Conservation (phyloP, 2,888 invertebrate species). For the Pilophorus perplexus region DNA sequence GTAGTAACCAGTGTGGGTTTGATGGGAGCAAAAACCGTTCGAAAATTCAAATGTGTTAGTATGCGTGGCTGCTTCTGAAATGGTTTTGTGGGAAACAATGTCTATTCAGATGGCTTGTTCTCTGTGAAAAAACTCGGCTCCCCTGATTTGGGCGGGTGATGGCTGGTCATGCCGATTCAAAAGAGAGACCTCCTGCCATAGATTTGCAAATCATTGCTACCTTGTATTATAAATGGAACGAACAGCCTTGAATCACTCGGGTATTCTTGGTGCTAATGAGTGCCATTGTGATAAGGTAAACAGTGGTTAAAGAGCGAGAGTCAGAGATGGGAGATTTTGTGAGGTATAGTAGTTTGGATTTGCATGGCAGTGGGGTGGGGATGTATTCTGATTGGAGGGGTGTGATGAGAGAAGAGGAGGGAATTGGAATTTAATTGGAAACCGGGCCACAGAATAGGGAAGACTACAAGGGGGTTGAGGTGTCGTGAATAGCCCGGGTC, state of each 20-base stretch:
- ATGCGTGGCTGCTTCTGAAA: conserved; percentile 1
- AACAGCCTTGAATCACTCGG: conserved; percentile 26
- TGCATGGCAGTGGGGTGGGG: too few relatives aligned
- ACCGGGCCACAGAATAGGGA: conserved; percentile 10
- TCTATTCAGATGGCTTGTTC: conserved; percentile 7
- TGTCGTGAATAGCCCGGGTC: not conserved
- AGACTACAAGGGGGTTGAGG: not conserved
- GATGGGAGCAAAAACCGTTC: too few relatives aligned
- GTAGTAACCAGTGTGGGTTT: too few relatives aligned
- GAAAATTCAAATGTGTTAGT: conserved; percentile 5
- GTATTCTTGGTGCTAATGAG: conserved; percentile 35
- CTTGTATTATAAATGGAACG: conserved; percentile 32
- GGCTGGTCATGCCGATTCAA: conserved; percentile 1
- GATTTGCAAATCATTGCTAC: conserved; percentile 29
- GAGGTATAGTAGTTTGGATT: too few relatives aligned
- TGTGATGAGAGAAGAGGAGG: not conserved
- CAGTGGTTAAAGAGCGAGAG: too few relatives aligned
- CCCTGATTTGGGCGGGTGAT: too few relatives aligned
- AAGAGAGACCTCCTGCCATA: not conserved
- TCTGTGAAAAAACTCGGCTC: too few relatives aligned
- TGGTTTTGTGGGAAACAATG: conserved; percentile 10
- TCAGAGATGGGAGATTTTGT: too few relatives aligned
- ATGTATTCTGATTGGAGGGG: too few relatives aligned
- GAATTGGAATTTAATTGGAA: conserved; percentile 36
- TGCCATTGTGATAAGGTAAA: conserved; percentile 37